Evolutionary conservation across 2,113 vertebrate genomes (phyloP), one percentile per base, ranked within the genome.

Genomic region (Calidris pygmaea): DNA sequence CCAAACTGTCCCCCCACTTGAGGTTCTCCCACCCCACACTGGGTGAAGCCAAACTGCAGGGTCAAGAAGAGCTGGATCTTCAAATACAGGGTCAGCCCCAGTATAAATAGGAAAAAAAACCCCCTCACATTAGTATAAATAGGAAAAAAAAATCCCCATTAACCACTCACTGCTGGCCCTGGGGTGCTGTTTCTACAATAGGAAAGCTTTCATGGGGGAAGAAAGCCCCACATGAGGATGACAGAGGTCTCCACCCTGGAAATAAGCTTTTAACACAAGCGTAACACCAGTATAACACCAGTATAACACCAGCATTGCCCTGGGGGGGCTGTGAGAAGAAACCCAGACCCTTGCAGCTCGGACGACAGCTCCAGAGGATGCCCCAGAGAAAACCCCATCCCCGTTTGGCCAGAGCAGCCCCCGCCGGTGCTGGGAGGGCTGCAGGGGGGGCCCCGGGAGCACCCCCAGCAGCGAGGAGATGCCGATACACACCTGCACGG

Each of bases 401-500:
- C 53, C 15, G 22, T 16, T 24, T 14, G 82, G 24, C 53, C 1
- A 4, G 41, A 92, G 65, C 87, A 65, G 82, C 48, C 52, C 71
- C 35, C 1, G 3, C 7, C 2, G 85, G 63, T 7, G 4, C 63
- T 16, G 92, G 75, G 62, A 85, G 78, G 34, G 52, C 50, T 52
- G 26, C 14, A 5, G 52, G 52, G 52, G 50, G 50, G 53, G 27
- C 3, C 96, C 95, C 96, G 68, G 81, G 77, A 87, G 76, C 66
- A 37, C 90, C 92, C 89, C 89, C 94, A 85, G 95, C 88, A 89
- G 87, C 14, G 26, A 60, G 84, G 94, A 80, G 85, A 95, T 84
- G 87, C 96, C 14, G 66, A 97, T 99, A 99, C 99, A 99, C 98
- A 99, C 99, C 99, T 99, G 99, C 99, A 99, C 34, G 99, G 99